Base-by-base conservation (phyloP, 2,888 invertebrate species). In the Rotaria socialis region DNA sequence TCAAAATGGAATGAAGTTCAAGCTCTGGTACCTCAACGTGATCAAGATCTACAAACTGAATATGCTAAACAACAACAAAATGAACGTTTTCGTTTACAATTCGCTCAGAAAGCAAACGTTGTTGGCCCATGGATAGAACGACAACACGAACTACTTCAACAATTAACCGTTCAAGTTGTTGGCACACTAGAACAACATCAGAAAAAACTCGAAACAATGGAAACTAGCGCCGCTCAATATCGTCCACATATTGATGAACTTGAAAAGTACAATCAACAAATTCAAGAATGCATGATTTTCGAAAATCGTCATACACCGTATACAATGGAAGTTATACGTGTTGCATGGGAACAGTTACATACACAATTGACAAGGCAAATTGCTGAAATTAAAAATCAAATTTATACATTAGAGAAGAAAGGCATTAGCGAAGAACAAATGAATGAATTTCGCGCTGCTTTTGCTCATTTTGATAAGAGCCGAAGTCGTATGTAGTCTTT, bases 361-460 rank as follows among this genome's bases (percentile, higher is more conserved):
- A 99, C 99, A 56, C 96, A 97, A 88, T 97, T 99, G 92, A 97
- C 97, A 92, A 95, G 97, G 87, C 97, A 97, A 91, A 96, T 98
- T 92, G 99, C 98, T 92, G 99, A 99, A 93, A 96, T 98, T 86
- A 99, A 99, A 93, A 99, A 99, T 93, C 99, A 99, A 91, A 98
- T 99, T 92, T 94, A 99, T 89, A 97, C 97, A 86, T 94, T 98
- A 91, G 97, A 98, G 93, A 96, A 96, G 87, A 98, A 97, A 93
- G 93, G 93, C 87, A 93, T 93, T 89, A 92, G 92, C 87, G 96
- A 97, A 92, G 96, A 97, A 90, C 98, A 99, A 91, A 93, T 99
- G 91, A 97, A 96, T 90, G 98, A 99, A 93, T 98, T 97, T 94
- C 94, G 97, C 89, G 94, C 95, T 89, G 96, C 96, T 87, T 99